These are phyloP conservation scores for Tamias sibiricus DNA, from an alignment of 2,113 vertebrate species.

Conservation along the genomic window DNA sequence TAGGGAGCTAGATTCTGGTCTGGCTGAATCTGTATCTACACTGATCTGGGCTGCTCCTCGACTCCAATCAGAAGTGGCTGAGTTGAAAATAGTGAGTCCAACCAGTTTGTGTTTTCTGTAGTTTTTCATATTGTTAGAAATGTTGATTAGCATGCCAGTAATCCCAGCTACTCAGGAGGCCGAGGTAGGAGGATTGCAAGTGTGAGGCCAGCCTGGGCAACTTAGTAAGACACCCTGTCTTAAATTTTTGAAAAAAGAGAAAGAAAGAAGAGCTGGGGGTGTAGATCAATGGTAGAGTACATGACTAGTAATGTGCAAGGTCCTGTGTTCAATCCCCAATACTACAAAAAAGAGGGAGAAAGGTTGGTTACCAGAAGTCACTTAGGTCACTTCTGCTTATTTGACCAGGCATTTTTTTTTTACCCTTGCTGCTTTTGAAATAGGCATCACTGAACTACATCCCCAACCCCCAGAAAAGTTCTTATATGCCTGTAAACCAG, in stretches of 20 bases:
- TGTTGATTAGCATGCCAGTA: neutral
- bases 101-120: constrained; percentile 10
- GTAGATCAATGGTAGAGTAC: neutral
- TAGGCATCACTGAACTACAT: neutral
- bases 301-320: too few relatives aligned
- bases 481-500: neutral
- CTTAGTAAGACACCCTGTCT: neutral
- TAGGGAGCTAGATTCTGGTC: constrained; percentile 96
- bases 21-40: constrained; percentile 97
- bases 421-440: constrained; percentile 45
- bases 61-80: constrained; percentile 95
- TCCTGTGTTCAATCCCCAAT: neutral
- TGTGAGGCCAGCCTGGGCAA: neutral
- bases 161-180: neutral
- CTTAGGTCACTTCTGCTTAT: neutral
- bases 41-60: constrained; percentile 98
- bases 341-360: neutral
- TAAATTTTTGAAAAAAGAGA: too few relatives aligned
- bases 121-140: constrained; percentile 25
- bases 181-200: neutral
- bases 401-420: constrained; percentile 44
- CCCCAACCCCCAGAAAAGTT: neutral
- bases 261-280: too few relatives aligned
- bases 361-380: neutral
- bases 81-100: constrained; percentile 95